Percentiles rank a stretch among this genome's conserved stretches.
Evolutionary conservation across 2,113 vertebrate species (phyloP).

Genomic region (Antennarius striatus): DNA sequence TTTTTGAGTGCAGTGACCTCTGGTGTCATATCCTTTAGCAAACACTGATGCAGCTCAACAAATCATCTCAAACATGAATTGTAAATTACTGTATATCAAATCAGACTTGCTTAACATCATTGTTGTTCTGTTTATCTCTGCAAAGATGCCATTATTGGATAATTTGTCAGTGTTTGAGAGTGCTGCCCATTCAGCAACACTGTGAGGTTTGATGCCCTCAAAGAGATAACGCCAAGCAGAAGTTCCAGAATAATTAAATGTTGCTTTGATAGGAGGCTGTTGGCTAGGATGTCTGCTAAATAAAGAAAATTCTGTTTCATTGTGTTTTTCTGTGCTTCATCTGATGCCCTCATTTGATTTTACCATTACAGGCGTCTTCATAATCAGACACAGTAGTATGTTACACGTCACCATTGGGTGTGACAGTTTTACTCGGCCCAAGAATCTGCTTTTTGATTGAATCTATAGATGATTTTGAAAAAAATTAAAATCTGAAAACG

Average conservation of each 20-base stretch:
- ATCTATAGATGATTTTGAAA: no score
- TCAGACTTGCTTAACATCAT: neutral
- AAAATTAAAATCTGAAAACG: no score
- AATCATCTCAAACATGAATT: neutral
- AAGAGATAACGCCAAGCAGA: slow-evolving; percentile 96
- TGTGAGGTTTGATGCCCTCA: slow-evolving; percentile 93
- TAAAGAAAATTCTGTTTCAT: slow-evolving; percentile 69
- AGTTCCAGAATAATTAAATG: slow-evolving; percentile 88
- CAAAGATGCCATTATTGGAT: slow-evolving; percentile 91
- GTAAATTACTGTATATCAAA: neutral
- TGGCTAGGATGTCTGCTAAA: slow-evolving; percentile 51
- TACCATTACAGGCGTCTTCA: neutral
- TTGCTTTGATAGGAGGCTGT: slow-evolving; percentile 24
- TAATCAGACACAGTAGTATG: no score
- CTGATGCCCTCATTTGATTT: neutral
- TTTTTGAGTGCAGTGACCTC: slow-evolving; percentile 78
- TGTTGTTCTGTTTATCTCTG: neutral
- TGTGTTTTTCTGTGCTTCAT: neutral
- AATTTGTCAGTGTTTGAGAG: slow-evolving; percentile 90
- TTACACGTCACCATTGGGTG: no score
- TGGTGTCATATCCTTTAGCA: slow-evolving; percentile 83
- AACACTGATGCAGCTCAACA: slow-evolving; percentile 80
- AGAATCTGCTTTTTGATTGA: no score
- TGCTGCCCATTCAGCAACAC: slow-evolving; percentile 95
- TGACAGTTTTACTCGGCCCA: no score